Evolutionary conservation across 1,140 invertebrate genomes (phyloP), one percentile per base, ranked within the genome.

Genomic region (Calephelis virginiensis): DNA sequence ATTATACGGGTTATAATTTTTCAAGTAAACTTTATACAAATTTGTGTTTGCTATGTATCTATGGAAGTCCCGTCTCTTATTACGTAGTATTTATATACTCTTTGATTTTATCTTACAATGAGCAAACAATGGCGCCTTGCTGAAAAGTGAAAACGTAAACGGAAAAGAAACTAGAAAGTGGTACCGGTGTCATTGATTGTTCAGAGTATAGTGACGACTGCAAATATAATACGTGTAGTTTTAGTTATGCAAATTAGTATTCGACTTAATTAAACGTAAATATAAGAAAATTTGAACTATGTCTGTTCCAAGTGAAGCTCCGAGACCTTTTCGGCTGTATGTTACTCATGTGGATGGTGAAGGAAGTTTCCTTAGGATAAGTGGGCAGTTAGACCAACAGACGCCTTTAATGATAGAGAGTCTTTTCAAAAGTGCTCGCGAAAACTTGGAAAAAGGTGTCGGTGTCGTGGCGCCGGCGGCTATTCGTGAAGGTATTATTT

Each of bases 341-440:
- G 92, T 95, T 71, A 95, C 95, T 28, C 93, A 94, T 82, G 89
- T 95, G 47, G 94, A 95, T 72, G 89, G 91, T 45, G 93, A 95
- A 59, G 93, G 94, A 43, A 90, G 92, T 17, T 94, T 94, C 74
- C 82, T 96, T 49, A 94, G 93, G 86, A 92, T 96, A 73, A 95
- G 93, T 90, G 95, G 94, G 12, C 94, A 95, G 74, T 82, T 89
- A 0, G 93, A 95, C 68, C 92, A 93, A 71, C 91, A 91, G 64
- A 76, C 92, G 56, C 91, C 92, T 10, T 75, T 93, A 11, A 90
- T 88, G 72, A 81, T 95, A 38, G 93, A 94, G 74, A 90, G 89
- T 64, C 75, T 93, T 43, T 92, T 95, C 59, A 81, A 71, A 71
- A 80, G 62, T 63, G 92, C 81, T 63, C 81, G 72, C 64, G 86